Conservation (phyloP, 2,888 invertebrate genomes). For the Phyllotreta striolata region DNA sequence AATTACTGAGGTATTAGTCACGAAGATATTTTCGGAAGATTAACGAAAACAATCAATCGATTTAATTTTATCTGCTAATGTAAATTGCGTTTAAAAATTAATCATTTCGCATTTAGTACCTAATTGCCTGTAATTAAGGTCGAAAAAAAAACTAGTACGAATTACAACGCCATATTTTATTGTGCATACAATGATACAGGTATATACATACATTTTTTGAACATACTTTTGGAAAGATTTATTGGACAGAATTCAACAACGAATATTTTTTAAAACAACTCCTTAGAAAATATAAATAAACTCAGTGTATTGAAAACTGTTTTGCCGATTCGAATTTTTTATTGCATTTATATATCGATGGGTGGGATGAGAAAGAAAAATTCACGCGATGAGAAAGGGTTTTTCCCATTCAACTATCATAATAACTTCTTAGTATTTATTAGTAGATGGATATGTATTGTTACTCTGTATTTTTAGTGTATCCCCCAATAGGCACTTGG, state of each 20-base stretch:
- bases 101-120: background rate
- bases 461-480: conserved; percentile 9
- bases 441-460: conserved; percentile 21
- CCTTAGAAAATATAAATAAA: conserved; percentile 18
- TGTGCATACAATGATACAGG: conserved; percentile 64
- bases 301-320: conserved; percentile 38
- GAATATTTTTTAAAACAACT: conserved; percentile 58
- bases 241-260: conserved; percentile 63
- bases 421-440: conserved; percentile 14
- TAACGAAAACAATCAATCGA: too few species aligned
- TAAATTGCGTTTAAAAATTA: too few species aligned
- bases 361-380: conserved; percentile 31
- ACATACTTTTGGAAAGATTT: conserved; percentile 61
- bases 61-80: too few species aligned
- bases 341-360: conserved; percentile 47
- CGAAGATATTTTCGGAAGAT: too few species aligned
- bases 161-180: conserved; percentile 63
- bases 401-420: background rate
- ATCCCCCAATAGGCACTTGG: conserved; percentile 17
- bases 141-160: conserved; percentile 13
- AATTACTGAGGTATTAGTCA: too few species aligned
- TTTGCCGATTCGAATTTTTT: conserved; percentile 32
- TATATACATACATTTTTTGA: conserved; percentile 64
- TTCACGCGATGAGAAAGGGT: too few species aligned
- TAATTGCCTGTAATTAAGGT: background rate